A percentile compares a stretch with the other conserved stretches of the same genome.
phyloP scores from a whole-genome alignment of 2,797 vertebrate species.

The Hemibagrus guttatus region DNA sequence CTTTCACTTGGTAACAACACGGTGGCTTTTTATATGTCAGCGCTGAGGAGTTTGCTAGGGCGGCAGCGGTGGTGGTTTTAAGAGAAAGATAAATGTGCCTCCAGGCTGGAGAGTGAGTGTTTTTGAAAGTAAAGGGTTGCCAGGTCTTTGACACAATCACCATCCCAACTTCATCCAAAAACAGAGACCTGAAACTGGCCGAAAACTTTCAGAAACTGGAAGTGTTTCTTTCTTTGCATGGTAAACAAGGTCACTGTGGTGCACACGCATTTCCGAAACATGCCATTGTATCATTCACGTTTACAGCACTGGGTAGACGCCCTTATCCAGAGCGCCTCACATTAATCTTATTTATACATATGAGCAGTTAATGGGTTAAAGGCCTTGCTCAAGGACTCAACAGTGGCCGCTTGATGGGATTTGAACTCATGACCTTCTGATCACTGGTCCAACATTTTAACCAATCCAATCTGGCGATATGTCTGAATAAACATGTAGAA shows the following conservation, averaged over 20 bases:
- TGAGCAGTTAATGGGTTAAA: not conserved
- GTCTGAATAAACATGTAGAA: not conserved
- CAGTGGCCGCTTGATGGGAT: not conserved
- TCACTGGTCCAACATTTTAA: not conserved
- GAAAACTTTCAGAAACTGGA: not conserved
- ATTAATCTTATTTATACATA: not conserved
- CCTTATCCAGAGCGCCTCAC: not conserved
- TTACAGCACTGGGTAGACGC: not conserved
- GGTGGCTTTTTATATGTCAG: not conserved
- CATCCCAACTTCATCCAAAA: not conserved
- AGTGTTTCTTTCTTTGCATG: not conserved
- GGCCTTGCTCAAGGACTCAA: not conserved
- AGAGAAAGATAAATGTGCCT: not conserved
- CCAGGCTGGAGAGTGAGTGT: not conserved
- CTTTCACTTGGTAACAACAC: constrained; percentile 27
- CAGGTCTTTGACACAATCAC: not conserved
- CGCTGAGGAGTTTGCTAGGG: not conserved
- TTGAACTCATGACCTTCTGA: not conserved
- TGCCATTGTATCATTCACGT: not conserved
- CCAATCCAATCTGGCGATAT: not conserved
- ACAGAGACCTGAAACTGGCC: not conserved
- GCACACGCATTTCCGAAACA: not conserved
- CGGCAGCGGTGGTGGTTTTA: not conserved
- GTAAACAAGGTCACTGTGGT: not conserved
- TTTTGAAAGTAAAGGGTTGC: constrained; percentile 6